A percentile compares a stretch with the other conserved stretches of the same genome.
Conservation (phyloP, 2,797 vertebrate genomes). For the Acestrorhynchus altus region DNA sequence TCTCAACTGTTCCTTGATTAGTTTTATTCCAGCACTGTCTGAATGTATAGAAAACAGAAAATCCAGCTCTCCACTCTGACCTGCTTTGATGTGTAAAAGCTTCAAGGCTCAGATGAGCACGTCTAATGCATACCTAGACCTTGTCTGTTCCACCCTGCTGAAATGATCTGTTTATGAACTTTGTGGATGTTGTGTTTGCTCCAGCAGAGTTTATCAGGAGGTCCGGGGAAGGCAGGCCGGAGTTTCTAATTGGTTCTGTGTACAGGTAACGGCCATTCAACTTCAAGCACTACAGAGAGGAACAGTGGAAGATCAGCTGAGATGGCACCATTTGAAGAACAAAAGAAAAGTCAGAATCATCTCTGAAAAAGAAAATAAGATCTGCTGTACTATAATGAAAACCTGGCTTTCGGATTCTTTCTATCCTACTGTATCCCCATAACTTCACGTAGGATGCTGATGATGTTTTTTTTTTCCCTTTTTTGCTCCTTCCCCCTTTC, state of each 20-base stretch:
- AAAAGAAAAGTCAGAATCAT: constrained; percentile 77
- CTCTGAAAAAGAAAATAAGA: constrained; percentile 77
- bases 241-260: constrained; percentile 87
- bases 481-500: constrained; percentile 71
- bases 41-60: not conserved
- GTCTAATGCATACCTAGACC: not conserved
- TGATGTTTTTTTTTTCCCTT: constrained; percentile 55
- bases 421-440: constrained; percentile 80
- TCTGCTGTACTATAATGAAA: constrained; percentile 89
- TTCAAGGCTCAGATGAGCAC: constrained; percentile 56
- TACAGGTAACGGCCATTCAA: constrained; percentile 86
- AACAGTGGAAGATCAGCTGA: constrained; percentile 69
- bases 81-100: not conserved
- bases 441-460: constrained; percentile 74
- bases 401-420: constrained; percentile 85
- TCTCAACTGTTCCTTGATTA: not conserved
- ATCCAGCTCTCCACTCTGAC: not conserved
- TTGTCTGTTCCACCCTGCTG: not conserved
- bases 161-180: constrained; percentile 36
- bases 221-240: constrained; percentile 88
- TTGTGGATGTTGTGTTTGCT: constrained; percentile 55
- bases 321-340: constrained; percentile 82
- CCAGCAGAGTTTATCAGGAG: constrained; percentile 88
- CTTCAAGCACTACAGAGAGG: constrained; percentile 72
- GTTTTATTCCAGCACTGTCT: not conserved